Conservation (phyloP, 2,113 vertebrate genomes). For the Rhinopomastus cyanomelas region DNA sequence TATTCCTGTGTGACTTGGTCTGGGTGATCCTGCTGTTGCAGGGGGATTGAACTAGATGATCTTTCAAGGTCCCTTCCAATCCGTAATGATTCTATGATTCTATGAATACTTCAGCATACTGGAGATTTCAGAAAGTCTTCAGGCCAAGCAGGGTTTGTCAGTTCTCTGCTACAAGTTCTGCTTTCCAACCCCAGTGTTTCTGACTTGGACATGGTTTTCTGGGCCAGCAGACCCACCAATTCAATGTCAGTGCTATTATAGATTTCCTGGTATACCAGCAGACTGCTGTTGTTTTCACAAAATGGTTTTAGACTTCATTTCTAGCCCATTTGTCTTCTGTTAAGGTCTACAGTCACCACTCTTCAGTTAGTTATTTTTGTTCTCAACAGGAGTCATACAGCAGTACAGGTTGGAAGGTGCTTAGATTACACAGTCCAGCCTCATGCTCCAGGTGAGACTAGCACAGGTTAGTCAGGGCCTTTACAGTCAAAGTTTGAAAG, state of each 20-base stretch:
- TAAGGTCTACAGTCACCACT: background rate
- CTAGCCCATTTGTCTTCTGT: background rate
- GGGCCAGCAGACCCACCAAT: background rate
- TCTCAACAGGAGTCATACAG: background rate
- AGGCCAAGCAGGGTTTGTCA: background rate
- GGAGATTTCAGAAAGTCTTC: background rate
- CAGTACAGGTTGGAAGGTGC: background rate
- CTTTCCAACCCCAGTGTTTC: background rate
- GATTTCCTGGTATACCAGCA: background rate
- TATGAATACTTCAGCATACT: background rate
- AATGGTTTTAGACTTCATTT: background rate
- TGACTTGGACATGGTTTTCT: accelerated
- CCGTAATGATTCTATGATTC: too few species aligned
- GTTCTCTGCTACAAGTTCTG: background rate
- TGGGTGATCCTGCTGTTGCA: too few species aligned
- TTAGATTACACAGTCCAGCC: background rate
- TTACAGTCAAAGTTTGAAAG: background rate
- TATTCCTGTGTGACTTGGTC: too few species aligned
- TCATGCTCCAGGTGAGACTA: background rate
- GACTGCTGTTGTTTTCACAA: background rate
- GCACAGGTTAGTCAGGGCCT: background rate
- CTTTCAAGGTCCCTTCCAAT: too few species aligned
- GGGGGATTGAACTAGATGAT: too few species aligned
- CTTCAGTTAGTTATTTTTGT: background rate
- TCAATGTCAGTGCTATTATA: background rate